Percentiles rank a stretch among this genome's conserved stretches.
phyloP scores from a whole-genome alignment of 1,140 invertebrate genomes.

The Parasteatoda tepidariorum region DNA sequence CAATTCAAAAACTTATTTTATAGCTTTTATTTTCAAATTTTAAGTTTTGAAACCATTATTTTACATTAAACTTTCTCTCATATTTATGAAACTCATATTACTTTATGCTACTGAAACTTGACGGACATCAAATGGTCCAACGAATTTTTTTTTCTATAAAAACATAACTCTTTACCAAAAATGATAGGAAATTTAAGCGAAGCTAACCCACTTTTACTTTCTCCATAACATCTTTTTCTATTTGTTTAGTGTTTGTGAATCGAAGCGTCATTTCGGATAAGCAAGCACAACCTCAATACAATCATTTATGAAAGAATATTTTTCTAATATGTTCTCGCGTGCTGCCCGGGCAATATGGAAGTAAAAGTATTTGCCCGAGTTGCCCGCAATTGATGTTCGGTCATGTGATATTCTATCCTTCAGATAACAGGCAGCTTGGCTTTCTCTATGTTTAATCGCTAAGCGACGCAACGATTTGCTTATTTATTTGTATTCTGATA shows the following conservation, averaged over 20 bases:
- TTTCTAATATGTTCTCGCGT: conserved; percentile 22
- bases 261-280: conserved; percentile 3
- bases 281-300: not conserved
- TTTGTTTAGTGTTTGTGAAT: conserved; percentile 11
- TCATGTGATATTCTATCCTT: conserved; percentile 22
- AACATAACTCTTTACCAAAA: too few species aligned
- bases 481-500: conserved; percentile 12
- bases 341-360: conserved; percentile 19
- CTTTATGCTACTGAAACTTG: too few species aligned
- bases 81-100: too few species aligned
- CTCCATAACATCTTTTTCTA: not conserved
- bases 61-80: too few species aligned
- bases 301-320: conserved; percentile 41
- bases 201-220: not conserved
- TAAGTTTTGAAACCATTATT: too few species aligned
- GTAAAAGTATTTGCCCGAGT: conserved; percentile 37
- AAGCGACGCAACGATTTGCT: conserved; percentile 20
- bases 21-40: too few species aligned
- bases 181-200: not conserved
- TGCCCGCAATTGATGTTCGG: conserved; percentile 41
- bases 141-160: too few species aligned
- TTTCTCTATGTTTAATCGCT: conserved; percentile 35
- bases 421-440: conserved; percentile 24
- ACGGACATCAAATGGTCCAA: too few species aligned
- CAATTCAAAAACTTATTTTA: too few species aligned